These are phyloP conservation scores for Plectus sambesii DNA, from an alignment of 1,140 invertebrate genomes.

Conservation along the genomic window DNA sequence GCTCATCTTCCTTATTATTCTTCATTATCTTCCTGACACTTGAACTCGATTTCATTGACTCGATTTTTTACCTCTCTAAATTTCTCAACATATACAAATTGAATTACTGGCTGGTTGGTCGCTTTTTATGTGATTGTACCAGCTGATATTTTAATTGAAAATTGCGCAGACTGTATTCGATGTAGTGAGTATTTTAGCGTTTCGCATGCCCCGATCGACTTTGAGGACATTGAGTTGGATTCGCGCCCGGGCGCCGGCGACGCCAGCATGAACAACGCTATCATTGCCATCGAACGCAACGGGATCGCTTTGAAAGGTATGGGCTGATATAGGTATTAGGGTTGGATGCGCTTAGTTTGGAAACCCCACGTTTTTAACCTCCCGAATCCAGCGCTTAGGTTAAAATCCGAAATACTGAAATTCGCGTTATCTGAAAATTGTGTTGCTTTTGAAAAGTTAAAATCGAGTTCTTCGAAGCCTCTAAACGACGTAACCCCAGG, in stretches of 20 bases:
- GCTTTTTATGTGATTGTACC: too few relatives aligned
- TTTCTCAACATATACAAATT: not conserved
- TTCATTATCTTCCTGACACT: conserved; percentile 11
- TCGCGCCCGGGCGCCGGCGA: conserved; percentile 65
- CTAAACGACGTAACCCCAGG: too few relatives aligned
- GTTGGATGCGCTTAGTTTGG: too few relatives aligned
- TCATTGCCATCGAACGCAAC: conserved; percentile 87
- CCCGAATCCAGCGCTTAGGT: too few relatives aligned
- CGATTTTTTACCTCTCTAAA: not conserved
- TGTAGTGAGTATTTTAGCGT: conserved; percentile 56
- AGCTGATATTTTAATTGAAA: conserved; percentile 2
- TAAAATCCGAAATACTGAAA: too few relatives aligned
- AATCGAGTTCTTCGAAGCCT: too few relatives aligned
- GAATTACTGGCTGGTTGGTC: too few relatives aligned
- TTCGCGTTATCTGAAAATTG: too few relatives aligned
- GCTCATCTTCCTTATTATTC: conserved; percentile 25
- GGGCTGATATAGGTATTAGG: too few relatives aligned
- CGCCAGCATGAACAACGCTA: conserved; percentile 76
- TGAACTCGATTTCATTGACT: not conserved
- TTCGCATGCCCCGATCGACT: conserved; percentile 87
- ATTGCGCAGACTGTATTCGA: too few relatives aligned
- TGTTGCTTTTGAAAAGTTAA: too few relatives aligned
- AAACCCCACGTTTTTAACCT: too few relatives aligned
- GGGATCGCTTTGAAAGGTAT: conserved; percentile 66
- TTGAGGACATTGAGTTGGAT: conserved; percentile 83